A percentile compares a stretch with the other conserved stretches of the same genome.
Conservation (phyloP, 1,140 invertebrate genomes). For the Drosophila albomicans region DNA sequence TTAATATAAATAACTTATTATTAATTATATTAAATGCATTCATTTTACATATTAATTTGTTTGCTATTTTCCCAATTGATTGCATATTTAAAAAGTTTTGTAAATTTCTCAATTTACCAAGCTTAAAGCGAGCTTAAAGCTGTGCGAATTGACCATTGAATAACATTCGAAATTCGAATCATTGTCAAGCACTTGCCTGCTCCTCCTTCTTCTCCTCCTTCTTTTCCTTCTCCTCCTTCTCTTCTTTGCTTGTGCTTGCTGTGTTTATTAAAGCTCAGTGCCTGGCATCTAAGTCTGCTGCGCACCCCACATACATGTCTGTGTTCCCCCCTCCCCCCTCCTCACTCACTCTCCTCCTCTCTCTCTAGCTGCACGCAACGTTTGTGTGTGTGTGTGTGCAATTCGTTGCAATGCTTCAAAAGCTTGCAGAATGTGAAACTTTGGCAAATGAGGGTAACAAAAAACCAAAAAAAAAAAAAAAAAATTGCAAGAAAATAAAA, state of each 20-base stretch:
- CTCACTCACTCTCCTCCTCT: too few species aligned
- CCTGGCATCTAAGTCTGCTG: slow-evolving; percentile 25
- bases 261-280: slow-evolving; percentile 38
- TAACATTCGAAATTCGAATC: too few species aligned
- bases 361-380: background rate
- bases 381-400: slow-evolving; percentile 32
- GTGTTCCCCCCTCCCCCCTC: background rate
- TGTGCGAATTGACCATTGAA: too few species aligned
- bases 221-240: background rate
- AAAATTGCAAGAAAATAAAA: slow-evolving; percentile 4
- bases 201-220: background rate
- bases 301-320: background rate
- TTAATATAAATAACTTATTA: too few species aligned
- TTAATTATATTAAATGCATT: too few species aligned
- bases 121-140: too few species aligned
- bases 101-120: too few species aligned
- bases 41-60: too few species aligned
- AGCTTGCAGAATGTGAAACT: slow-evolving; percentile 30
- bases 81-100: too few species aligned
- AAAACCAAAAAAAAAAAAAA: background rate
- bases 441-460: slow-evolving; percentile 39
- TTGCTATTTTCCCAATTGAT: too few species aligned
- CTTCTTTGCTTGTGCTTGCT: slow-evolving; percentile 16
- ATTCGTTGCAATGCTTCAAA: slow-evolving; percentile 45
- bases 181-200: too few species aligned